Evolutionary conservation across 2,797 vertebrate species (phyloP), one percentile per base, ranked within the genome.

Genomic region (Lates japonicus): DNA sequence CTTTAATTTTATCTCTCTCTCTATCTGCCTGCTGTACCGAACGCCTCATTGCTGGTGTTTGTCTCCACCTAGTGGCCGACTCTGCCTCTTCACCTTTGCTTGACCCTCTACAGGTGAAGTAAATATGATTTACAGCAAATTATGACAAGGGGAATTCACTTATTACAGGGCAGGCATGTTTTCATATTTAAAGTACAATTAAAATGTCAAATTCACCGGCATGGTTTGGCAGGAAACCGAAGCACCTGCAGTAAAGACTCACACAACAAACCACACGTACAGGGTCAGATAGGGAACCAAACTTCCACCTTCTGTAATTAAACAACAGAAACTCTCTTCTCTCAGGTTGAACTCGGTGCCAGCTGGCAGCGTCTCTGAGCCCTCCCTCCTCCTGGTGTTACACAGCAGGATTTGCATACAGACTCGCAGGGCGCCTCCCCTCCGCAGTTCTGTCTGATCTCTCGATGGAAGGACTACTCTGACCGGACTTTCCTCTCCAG

Each of bases 401-500:
- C 25, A 29, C 25, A 1, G 25, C 25, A 29, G 25, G 25, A 29
- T 29, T 29, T 29, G 25, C 25, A 29, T 29, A 29, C 25, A 29
- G 25, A 29, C 25, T 29, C 25, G 25, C 25, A 29, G 25, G 25
- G 25, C 25, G 25, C 25, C 25, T 29, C 25, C 85, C 90, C 81
- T 61, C 70, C 83, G 78, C 7, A 3, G 33, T 22, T 64, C 1
- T 6, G 5, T 12, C 9, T 31, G 51, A 10, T n/a, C 51, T 54
- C 14, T 41, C 57, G 12, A 3, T 9, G 49, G 19, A 46, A 39
- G 17, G 2, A 66, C 71, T 70, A 57, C 73, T 78, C 52, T 3
- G 54, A 65, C 71, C 71, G 74, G 88, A 89, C 90, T 88, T 85
- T 83, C 70, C 64, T 78, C 76, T 80, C 39, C 17, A 67, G 41